Evolutionary conservation across 2,113 vertebrate species (phyloP), one percentile per base, ranked within the genome.

Genomic region (Rhabdomys dilectus): DNA sequence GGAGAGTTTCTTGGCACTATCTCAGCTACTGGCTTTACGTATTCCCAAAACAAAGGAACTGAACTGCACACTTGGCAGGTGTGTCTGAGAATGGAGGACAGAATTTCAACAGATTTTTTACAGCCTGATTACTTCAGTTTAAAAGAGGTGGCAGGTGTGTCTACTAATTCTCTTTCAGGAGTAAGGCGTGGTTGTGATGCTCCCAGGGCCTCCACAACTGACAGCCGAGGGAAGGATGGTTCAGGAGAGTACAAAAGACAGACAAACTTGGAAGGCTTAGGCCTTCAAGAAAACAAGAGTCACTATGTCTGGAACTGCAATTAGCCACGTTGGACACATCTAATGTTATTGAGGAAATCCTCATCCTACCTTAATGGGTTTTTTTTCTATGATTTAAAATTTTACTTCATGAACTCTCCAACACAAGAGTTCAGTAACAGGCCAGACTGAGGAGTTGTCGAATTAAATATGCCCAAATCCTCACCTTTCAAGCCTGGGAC

Each of bases 211-310:
- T 60, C 9, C 10, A 60, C 8, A 7, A 62, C 39, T 7, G 60
- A 88, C 4, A 73, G 51, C 45, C 5, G 29, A 39, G 16, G 64
- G 17, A 91, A 84, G 77, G 24, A 24, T 5, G 34, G 13, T 75
- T 9, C 73, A 56, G 88, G 17, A 21, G 11, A 73, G 45, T 26
- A 68, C 87, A 60, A 77, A 81, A 85, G 9, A 62, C 0, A 64
- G 42, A 87, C 34, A 17, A 42, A 88, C 11, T 39, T 51, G 29
- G 29, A 53, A 58, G 39, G 11, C 36, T 66, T 31, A 64, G 72
- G 77, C 36, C 56, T 95, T 84, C 56, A 45, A 80, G 53, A 92
- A 92, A 34, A 96, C 6, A 88, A 87, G 60, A 92, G 70, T 13
- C 22, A 31, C 36, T 7, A 15, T 31, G 39, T 45, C 78, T 45